Evolutionary conservation across 1,140 invertebrate species (phyloP).

Genomic region (Babylonia areolata): DNA sequence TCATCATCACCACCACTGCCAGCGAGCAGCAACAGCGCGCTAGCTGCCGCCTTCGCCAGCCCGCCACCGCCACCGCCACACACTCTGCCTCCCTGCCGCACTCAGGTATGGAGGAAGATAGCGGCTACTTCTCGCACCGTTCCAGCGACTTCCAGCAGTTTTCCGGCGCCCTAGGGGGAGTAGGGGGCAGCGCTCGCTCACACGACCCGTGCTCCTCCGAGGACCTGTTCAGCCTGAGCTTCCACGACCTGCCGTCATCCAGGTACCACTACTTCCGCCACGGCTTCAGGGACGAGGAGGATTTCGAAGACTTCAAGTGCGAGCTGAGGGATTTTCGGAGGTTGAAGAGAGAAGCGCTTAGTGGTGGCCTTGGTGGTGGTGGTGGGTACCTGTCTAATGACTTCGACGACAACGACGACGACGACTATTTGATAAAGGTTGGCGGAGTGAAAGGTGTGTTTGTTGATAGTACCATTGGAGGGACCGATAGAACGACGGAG

Average conservation of each 20-base stretch:
- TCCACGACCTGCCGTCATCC: constrained; percentile 54
- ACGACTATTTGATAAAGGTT: too few relatives aligned
- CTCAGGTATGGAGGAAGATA: constrained; percentile 32
- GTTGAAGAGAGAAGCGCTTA: constrained; percentile 36
- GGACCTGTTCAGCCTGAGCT: constrained; percentile 63
- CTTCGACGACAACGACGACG: background rate
- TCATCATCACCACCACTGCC: background rate
- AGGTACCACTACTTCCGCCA: constrained; percentile 58
- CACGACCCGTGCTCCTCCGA: constrained; percentile 12
- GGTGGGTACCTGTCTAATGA: background rate
- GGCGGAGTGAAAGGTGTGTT: background rate
- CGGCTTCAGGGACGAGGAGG: constrained; percentile 68
- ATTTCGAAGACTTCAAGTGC: constrained; percentile 72
- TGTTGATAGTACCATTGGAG: background rate
- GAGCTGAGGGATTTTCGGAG: constrained; percentile 62
- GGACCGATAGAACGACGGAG: background rate
- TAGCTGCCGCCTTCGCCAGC: background rate
- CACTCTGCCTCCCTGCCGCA: background rate
- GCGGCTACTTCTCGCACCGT: constrained; percentile 34
- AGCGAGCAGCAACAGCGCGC: too few relatives aligned
- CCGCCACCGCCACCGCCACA: background rate
- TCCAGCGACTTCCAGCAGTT: constrained; percentile 9
- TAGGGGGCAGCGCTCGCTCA: background rate
- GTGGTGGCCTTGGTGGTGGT: background rate
- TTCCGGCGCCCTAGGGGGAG: background rate